Evolutionary conservation across 2,888 invertebrate species (phyloP).

Genomic region (Thymelicus sylvestris): DNA sequence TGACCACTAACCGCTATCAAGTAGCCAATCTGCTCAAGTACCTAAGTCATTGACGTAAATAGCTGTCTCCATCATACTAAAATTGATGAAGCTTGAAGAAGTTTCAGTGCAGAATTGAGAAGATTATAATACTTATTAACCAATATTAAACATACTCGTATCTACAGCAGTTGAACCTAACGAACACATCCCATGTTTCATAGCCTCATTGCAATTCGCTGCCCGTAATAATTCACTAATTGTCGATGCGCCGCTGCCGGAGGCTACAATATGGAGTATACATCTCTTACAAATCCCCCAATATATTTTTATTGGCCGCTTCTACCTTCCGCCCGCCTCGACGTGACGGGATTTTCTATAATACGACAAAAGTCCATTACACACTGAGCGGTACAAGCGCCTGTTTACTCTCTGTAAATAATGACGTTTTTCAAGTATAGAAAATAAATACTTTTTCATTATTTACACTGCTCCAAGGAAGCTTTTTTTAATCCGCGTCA

Average conservation of each 20-base stretch:
- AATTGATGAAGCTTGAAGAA: too few relatives aligned
- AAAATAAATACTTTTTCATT: too few relatives aligned
- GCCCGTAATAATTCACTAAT: constrained; percentile 68
- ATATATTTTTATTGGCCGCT: constrained; percentile 83
- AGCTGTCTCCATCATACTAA: too few relatives aligned
- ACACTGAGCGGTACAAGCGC: constrained; percentile 38
- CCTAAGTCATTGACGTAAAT: too few relatives aligned
- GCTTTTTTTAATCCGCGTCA: too few relatives aligned
- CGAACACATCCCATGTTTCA: neutral
- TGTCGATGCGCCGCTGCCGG: constrained; percentile 59
- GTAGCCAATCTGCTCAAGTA: too few relatives aligned
- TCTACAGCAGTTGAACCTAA: neutral
- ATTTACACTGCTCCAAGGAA: too few relatives aligned
- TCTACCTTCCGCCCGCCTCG: constrained; percentile 68
- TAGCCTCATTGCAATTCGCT: constrained; percentile 43
- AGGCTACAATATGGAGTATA: constrained; percentile 58
- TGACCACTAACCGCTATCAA: too few relatives aligned
- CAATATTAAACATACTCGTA: neutral
- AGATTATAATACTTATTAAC: too few relatives aligned
- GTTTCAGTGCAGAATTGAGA: too few relatives aligned
- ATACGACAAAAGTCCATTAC: constrained; percentile 40
- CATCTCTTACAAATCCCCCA: constrained; percentile 76
- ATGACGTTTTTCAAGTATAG: neutral
- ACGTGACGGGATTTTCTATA: constrained; percentile 67
- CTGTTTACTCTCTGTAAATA: neutral